Evolutionary conservation across 2,797 vertebrate genomes (phyloP).

Genomic region (Saxicola maurus): DNA sequence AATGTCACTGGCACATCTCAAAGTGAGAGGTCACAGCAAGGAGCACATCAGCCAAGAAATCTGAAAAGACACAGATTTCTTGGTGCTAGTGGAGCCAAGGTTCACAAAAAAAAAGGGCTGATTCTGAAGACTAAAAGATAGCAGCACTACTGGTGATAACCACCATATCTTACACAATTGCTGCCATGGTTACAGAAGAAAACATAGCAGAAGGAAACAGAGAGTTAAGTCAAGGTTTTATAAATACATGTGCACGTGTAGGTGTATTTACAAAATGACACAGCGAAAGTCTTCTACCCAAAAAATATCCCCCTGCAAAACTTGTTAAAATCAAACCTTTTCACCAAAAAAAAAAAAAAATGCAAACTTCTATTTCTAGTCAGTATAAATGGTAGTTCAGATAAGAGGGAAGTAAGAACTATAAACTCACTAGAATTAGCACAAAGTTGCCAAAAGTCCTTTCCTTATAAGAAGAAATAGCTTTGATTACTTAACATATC

Average conservation of each 20-base stretch:
- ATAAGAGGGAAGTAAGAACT: background rate
- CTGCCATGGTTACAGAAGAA: slow-evolving; percentile 4
- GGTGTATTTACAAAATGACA: background rate
- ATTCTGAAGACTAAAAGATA: slow-evolving; percentile 25
- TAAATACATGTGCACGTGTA: rapidly evolving
- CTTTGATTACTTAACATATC: background rate
- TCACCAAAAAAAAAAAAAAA: background rate
- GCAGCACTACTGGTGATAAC: background rate
- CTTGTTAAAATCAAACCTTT: background rate
- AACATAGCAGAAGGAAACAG: background rate
- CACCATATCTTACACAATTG: slow-evolving; percentile 10
- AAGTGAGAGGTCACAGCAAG: slow-evolving; percentile 55
- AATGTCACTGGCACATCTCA: slow-evolving; percentile 54
- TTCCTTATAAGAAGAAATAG: background rate
- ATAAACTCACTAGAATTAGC: background rate
- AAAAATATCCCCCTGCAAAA: rapidly evolving
- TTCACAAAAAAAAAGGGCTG: background rate
- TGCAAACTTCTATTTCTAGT: background rate
- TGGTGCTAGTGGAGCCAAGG: slow-evolving; percentile 18
- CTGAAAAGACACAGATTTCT: slow-evolving; percentile 64
- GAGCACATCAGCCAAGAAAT: slow-evolving; percentile 54
- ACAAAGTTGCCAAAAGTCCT: background rate
- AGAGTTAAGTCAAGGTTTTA: background rate
- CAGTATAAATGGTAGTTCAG: background rate
- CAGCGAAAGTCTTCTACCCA: background rate